Conservation (phyloP, 2,113 vertebrate species). For the Nansenia antarctica region DNA sequence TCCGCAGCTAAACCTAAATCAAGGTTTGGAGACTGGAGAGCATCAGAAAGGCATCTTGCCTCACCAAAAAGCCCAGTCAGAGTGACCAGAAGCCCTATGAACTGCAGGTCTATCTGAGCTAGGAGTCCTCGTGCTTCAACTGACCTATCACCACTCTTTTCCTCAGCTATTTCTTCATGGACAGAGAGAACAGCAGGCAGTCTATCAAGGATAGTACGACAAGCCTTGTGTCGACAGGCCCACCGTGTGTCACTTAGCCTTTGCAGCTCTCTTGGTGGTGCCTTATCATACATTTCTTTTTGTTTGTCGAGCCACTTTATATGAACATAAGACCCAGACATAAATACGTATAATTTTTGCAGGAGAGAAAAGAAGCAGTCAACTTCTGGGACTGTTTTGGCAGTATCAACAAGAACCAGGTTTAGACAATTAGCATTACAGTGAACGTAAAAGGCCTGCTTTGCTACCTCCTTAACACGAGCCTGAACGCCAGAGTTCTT, state of each 20-base stretch:
- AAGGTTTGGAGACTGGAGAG: conserved; percentile 16
- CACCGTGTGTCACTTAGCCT: conserved; percentile 21
- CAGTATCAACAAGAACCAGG: neutral
- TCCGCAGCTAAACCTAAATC: neutral
- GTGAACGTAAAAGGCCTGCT: neutral
- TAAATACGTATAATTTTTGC: neutral
- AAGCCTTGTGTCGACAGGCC: conserved; percentile 18
- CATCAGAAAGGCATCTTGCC: conserved; percentile 11
- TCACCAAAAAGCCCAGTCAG: conserved; percentile 5
- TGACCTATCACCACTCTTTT: neutral
- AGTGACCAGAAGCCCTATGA: neutral
- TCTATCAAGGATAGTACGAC: conserved; percentile 17
- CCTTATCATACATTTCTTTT: neutral
- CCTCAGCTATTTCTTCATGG: conserved; percentile 1
- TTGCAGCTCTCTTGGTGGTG: conserved; percentile 18
- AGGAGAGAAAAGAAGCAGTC: neutral
- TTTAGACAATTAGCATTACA: neutral
- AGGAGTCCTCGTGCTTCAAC: conserved; percentile 5
- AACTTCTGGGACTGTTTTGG: neutral
- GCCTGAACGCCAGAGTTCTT: neutral
- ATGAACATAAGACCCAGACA: neutral
- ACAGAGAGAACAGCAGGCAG: conserved; percentile 10
- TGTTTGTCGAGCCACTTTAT: neutral
- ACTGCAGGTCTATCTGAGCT: conserved; percentile 12
- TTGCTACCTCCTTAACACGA: neutral